Percentiles rank a stretch among this genome's conserved stretches.
These are phyloP conservation scores for Pipistrellus kuhlii DNA, from an alignment of 2,797 vertebrate genomes.

Conservation along the genomic window DNA sequence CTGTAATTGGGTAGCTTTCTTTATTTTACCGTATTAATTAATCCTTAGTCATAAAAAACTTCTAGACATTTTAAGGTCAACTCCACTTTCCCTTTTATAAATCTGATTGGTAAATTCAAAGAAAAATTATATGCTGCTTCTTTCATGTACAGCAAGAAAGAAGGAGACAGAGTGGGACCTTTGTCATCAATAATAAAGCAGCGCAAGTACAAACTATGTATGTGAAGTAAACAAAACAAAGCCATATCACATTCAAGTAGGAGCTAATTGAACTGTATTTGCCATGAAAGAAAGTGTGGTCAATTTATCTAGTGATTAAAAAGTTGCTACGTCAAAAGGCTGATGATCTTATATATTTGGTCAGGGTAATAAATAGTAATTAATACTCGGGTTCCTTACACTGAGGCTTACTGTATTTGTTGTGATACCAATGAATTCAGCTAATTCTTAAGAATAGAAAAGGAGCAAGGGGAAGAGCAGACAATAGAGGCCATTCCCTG, in stretches of 20 bases:
- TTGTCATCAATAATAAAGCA: slow-evolving; percentile 53
- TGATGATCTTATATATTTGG: background rate
- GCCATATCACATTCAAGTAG: background rate
- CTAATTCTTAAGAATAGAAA: background rate
- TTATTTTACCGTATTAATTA: background rate
- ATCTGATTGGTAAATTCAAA: background rate
- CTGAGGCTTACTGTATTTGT: background rate
- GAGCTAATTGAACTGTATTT: slow-evolving; percentile 20
- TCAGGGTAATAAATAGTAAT: background rate
- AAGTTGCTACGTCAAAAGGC: slow-evolving; percentile 53
- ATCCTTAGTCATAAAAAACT: background rate
- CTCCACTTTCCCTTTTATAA: background rate
- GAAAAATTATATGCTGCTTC: background rate
- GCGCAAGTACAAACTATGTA: background rate
- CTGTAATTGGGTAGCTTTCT: background rate
- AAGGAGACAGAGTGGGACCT: slow-evolving; percentile 7
- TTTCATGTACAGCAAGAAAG: slow-evolving; percentile 31
- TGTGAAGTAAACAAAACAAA: background rate
- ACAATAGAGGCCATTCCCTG: background rate
- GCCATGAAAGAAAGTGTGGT: slow-evolving; percentile 56
- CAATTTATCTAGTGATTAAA: slow-evolving; percentile 65
- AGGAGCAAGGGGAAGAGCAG: background rate
- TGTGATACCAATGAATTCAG: background rate
- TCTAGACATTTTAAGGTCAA: background rate
- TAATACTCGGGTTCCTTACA: slow-evolving; percentile 57